A percentile compares a stretch with the other conserved stretches of the same genome.
These are phyloP conservation scores for Stenolophus ochropezus DNA, from an alignment of 2,888 invertebrate species.

Conservation along the genomic window DNA sequence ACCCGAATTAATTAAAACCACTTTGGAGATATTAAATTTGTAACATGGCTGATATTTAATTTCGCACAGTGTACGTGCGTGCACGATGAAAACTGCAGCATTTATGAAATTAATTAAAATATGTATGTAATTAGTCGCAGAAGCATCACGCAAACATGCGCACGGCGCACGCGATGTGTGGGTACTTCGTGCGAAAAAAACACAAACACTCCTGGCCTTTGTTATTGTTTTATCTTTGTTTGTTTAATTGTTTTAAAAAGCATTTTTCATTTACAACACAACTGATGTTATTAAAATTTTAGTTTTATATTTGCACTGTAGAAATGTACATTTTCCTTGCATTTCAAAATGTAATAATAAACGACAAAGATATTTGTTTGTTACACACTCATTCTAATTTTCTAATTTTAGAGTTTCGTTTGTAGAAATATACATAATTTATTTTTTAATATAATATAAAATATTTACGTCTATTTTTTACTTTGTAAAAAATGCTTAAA, in stretches of 20 bases:
- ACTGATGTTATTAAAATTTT: not conserved
- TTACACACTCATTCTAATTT: too few species aligned
- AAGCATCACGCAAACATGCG: slow-evolving; percentile 52
- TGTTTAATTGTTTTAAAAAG: slow-evolving; percentile 32
- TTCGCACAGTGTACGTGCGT: slow-evolving; percentile 45
- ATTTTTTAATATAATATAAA: too few species aligned
- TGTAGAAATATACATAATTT: too few species aligned
- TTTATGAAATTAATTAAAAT: slow-evolving; percentile 60
- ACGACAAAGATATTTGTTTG: too few species aligned
- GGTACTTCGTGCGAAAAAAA: not conserved
- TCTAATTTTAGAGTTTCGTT: too few species aligned
- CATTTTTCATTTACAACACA: not conserved
- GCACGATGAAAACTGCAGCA: slow-evolving; percentile 39
- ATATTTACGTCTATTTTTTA: too few species aligned
- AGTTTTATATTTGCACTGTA: not conserved
- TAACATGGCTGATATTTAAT: slow-evolving; percentile 52
- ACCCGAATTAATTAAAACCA: slow-evolving; percentile 57
- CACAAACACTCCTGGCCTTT: not conserved
- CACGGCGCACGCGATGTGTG: slow-evolving; percentile 21
- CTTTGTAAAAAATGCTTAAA: too few species aligned
- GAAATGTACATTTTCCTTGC: not conserved
- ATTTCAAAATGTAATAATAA: too few species aligned
- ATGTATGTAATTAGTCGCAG: slow-evolving; percentile 60
- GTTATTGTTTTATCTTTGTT: slow-evolving; percentile 25
- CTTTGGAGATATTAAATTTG: slow-evolving; percentile 57